These are phyloP conservation scores for Petrophora chlorosata DNA, from an alignment of 2,888 invertebrate genomes.

Conservation along the genomic window DNA sequence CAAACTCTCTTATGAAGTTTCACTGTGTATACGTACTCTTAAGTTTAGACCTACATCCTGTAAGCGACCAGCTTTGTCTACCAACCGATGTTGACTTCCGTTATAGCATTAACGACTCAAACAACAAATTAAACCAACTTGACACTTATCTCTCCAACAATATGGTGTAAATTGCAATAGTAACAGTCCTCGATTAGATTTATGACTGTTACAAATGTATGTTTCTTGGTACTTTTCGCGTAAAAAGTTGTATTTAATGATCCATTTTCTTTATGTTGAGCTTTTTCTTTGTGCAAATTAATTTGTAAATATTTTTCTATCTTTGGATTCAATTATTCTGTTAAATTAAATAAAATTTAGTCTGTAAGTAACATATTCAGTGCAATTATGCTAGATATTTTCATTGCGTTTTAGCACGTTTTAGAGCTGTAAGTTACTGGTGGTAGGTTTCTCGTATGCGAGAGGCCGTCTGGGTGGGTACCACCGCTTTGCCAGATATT, in stretches of 20 bases:
- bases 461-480: too few species aligned
- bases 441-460: too few species aligned
- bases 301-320: too few species aligned
- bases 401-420: too few species aligned
- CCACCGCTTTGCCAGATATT: too few species aligned
- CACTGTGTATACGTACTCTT: constrained; percentile 11
- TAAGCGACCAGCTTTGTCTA: constrained; percentile 56
- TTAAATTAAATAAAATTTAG: too few species aligned
- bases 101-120: constrained; percentile 12
- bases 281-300: too few species aligned
- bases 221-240: constrained; percentile 40
- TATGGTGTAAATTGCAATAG: constrained; percentile 38
- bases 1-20: neutral
- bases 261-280: constrained; percentile 48
- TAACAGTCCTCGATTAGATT: constrained; percentile 50
- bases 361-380: too few species aligned
- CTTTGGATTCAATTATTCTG: too few species aligned
- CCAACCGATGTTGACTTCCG: constrained; percentile 33
- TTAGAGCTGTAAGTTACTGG: too few species aligned
- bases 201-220: constrained; percentile 67
- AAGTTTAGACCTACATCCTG: constrained; percentile 44
- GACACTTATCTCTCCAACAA: constrained; percentile 30
- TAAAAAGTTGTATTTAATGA: constrained; percentile 62
- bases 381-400: too few species aligned
- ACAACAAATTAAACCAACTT: constrained; percentile 25